Percentiles rank a stretch among this genome's conserved stretches.
Conservation (phyloP, 2,113 vertebrate species). For the Rutilus rutilus region DNA sequence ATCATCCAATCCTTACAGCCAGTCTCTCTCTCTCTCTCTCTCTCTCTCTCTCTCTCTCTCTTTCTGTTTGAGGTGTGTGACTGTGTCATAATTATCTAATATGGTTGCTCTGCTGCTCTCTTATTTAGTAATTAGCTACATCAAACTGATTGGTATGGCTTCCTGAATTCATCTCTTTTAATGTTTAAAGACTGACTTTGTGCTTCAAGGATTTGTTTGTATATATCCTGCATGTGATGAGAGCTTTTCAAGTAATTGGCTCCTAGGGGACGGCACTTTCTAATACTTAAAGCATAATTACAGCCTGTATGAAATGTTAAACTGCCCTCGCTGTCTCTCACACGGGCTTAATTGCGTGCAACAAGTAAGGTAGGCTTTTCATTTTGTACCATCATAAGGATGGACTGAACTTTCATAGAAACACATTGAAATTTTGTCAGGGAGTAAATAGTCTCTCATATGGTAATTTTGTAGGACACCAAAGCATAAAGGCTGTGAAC, state of each 20-base stretch:
- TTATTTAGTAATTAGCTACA: slow-evolving; percentile 96
- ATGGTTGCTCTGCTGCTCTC: slow-evolving; percentile 83
- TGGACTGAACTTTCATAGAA: slow-evolving; percentile 88
- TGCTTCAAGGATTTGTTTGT: slow-evolving; percentile 99
- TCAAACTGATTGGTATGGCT: slow-evolving; percentile 92
- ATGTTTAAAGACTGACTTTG: slow-evolving; percentile 98
- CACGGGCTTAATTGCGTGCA: slow-evolving; percentile 94
- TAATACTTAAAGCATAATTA: slow-evolving; percentile 99
- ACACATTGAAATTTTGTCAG: slow-evolving; percentile 86
- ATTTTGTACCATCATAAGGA: slow-evolving; percentile 86
- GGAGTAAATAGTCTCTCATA: slow-evolving; percentile 88
- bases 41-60: slow-evolving; percentile 9
- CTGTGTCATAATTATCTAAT: slow-evolving; percentile 93
- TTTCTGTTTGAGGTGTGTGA: slow-evolving; percentile 79
- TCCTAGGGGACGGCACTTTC: slow-evolving; percentile 96
- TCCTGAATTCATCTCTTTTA: slow-evolving; percentile 89
- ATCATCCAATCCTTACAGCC: slow-evolving; percentile 3
- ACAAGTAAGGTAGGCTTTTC: slow-evolving; percentile 93
- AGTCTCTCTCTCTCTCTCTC: background rate
- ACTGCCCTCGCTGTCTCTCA: slow-evolving; percentile 89
- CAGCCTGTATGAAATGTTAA: slow-evolving; percentile 93
- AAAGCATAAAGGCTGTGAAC: slow-evolving; percentile 74
- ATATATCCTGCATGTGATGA: slow-evolving; percentile 95
- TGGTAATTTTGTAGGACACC: slow-evolving; percentile 85
- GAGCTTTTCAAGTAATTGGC: slow-evolving; percentile 97